phyloP scores from a whole-genome alignment of 2,797 vertebrate species.

The Oreochromis mossambicus region DNA sequence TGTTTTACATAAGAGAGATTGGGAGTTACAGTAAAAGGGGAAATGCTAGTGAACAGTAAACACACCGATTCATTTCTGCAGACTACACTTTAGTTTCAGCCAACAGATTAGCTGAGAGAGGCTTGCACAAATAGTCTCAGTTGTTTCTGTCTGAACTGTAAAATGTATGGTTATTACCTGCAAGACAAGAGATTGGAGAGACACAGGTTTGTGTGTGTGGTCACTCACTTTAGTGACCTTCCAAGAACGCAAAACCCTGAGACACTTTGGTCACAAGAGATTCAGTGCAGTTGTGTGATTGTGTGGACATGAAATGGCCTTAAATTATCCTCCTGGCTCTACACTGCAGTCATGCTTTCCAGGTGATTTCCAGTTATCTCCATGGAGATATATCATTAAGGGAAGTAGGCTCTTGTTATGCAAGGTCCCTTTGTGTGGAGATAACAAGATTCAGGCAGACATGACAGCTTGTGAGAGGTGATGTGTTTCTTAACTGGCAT shows the following conservation, averaged over 20 bases:
- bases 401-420: slow-evolving; percentile 82
- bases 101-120: slow-evolving; percentile 45
- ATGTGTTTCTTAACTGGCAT: slow-evolving; percentile 66
- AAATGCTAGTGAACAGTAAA: slow-evolving; percentile 38
- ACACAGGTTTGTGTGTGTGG: not conserved
- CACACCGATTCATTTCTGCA: slow-evolving; percentile 40
- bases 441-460: slow-evolving; percentile 84
- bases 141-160: slow-evolving; percentile 49
- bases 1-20: slow-evolving; percentile 16
- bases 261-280: slow-evolving; percentile 15
- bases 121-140: slow-evolving; percentile 48
- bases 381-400: slow-evolving; percentile 84
- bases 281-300: slow-evolving; percentile 28
- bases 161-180: slow-evolving; percentile 54
- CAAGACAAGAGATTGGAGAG: not conserved
- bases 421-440: slow-evolving; percentile 85
- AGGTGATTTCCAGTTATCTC: slow-evolving; percentile 85
- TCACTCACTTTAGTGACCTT: not conserved
- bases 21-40: slow-evolving; percentile 33
- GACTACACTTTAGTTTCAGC: slow-evolving; percentile 49
- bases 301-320: slow-evolving; percentile 67
- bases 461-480: slow-evolving; percentile 55
- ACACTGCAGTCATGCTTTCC: slow-evolving; percentile 81
- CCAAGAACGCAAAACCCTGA: not conserved
- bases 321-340: slow-evolving; percentile 81